Percentiles rank a stretch among this genome's conserved stretches.
Evolutionary conservation across 1,140 invertebrate genomes (phyloP).

Genomic region (Brachionus manjavacas): DNA sequence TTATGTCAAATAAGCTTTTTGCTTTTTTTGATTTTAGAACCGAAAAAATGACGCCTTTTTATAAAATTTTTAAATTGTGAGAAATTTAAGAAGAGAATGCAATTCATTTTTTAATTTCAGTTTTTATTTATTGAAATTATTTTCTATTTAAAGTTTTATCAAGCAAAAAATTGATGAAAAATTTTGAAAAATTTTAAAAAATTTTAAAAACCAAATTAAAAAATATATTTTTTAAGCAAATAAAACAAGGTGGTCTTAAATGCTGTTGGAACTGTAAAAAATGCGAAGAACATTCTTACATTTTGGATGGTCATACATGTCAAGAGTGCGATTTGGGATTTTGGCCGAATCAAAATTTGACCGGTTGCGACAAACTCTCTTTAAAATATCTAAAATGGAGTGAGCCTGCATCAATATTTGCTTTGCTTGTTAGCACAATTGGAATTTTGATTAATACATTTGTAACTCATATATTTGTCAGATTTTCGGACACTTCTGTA

Average conservation of each 20-base stretch:
- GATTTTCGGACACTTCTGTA: constrained; percentile 70
- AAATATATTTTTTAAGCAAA: constrained; percentile 59
- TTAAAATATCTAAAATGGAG: constrained; percentile 63
- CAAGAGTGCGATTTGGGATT: constrained; percentile 63
- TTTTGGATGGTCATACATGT: constrained; percentile 63
- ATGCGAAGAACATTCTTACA: constrained; percentile 64
- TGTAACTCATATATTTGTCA: constrained; percentile 63
- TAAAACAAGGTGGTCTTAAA: constrained; percentile 63
- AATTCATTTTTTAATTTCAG: too few relatives aligned
- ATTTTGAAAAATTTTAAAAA: neutral
- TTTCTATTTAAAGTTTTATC: too few relatives aligned
- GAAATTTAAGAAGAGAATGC: too few relatives aligned
- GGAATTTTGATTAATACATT: constrained; percentile 66
- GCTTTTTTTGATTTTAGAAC: too few relatives aligned
- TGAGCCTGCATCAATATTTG: constrained; percentile 62
- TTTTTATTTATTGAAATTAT: too few relatives aligned
- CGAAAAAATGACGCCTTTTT: too few relatives aligned
- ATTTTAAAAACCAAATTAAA: neutral
- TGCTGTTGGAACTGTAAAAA: constrained; percentile 72
- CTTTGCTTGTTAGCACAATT: constrained; percentile 63
- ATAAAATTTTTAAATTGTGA: neutral
- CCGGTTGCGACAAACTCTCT: constrained; percentile 60
- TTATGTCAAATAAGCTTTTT: too few relatives aligned
- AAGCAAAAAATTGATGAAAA: too few relatives aligned
- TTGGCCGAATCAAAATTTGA: constrained; percentile 65